Base-by-base conservation (phyloP, 1,140 invertebrate genomes). In the Anadara kagoshimensis region DNA sequence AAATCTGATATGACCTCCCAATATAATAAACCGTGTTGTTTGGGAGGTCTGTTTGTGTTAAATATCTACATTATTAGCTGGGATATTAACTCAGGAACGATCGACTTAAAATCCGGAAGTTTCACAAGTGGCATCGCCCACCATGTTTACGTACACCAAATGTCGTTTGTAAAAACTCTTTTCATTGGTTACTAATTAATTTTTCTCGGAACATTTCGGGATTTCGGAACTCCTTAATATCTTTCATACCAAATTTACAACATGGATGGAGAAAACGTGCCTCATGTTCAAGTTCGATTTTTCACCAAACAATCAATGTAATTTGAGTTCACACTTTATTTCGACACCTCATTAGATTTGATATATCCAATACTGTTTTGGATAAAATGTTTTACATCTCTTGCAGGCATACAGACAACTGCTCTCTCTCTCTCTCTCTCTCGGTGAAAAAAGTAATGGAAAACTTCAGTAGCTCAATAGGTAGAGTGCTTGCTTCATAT, bases 201-300 rank as follows among this genome's bases (percentile, higher is more conserved):
- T 1, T 8, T 12, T 14, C 26, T n/a, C 11, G 54, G 24, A 56
- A 56, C 10, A 11, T 11, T 56, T 56, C 54, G 11, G 54, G 24
- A 26, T 56, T 24, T 4, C 24, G 12, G n/a, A 18, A 14, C 10
- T 18, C 47, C 2, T 49, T 14, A 3, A 11, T 1, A 4, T n/a
- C 14, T 14, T 49, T 49, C 47, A 49, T 49, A 29, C 14, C 7
- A 12, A 14, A 14, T 56, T n/a, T n/a, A n/a, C 20, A n/a, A 14
- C 29, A 64, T 64, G 62, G 62, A 64, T 36, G 41, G 24, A 53
- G 62, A 65, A 45, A 78, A 84, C 61, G 70, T 59, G 36, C 76
- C 83, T 22, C 87, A 87, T 72, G 81, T 86, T 59, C 85, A 86
- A 77, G 84, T 80, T 5, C 85, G 83, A 75, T 87, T 88, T 67